phyloP scores from a whole-genome alignment of 2,797 vertebrate genomes.

The Gymnoscopelus braueri region DNA sequence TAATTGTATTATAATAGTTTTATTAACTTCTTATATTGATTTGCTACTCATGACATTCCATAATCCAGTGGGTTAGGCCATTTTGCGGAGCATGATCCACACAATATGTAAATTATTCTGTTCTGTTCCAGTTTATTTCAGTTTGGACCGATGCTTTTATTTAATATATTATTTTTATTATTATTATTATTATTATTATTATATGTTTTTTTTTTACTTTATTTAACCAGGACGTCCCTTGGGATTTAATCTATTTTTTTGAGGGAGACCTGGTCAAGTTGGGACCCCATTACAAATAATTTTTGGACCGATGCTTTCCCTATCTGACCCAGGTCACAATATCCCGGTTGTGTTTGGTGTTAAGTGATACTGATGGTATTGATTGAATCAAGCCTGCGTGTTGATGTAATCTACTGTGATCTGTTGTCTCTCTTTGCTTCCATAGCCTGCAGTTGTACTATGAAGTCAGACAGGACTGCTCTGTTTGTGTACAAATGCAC shows the following conservation, averaged over 20 bases:
- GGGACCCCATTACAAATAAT: not conserved
- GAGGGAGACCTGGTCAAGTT: too few species aligned
- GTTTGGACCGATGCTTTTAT: conserved; percentile 6
- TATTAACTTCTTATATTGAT: too few species aligned
- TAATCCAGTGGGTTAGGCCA: conserved; percentile 25
- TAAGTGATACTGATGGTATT: conserved; percentile 63
- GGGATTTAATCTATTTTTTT: too few species aligned
- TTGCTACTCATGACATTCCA: too few species aligned
- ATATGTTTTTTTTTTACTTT: too few species aligned
- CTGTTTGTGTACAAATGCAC: conserved; percentile 74
- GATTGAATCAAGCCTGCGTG: conserved; percentile 67
- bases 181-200: too few species aligned
- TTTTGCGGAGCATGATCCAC: conserved; percentile 17
- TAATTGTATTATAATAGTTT: too few species aligned
- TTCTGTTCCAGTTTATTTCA: conserved; percentile 1
- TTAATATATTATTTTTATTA: too few species aligned
- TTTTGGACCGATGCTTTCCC: conserved; percentile 8
- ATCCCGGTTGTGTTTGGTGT: conserved; percentile 49
- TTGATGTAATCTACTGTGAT: conserved; percentile 78
- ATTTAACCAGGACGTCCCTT: too few species aligned
- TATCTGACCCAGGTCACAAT: conserved; percentile 26
- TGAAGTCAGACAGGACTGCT: conserved; percentile 73
- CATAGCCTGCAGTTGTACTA: conserved; percentile 77
- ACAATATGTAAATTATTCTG: not conserved
- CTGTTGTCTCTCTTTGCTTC: conserved; percentile 72